A percentile compares a stretch with the other conserved stretches of the same genome.
Evolutionary conservation across 2,113 vertebrate genomes (phyloP).

Genomic region (Mesitornis unicolor): DNA sequence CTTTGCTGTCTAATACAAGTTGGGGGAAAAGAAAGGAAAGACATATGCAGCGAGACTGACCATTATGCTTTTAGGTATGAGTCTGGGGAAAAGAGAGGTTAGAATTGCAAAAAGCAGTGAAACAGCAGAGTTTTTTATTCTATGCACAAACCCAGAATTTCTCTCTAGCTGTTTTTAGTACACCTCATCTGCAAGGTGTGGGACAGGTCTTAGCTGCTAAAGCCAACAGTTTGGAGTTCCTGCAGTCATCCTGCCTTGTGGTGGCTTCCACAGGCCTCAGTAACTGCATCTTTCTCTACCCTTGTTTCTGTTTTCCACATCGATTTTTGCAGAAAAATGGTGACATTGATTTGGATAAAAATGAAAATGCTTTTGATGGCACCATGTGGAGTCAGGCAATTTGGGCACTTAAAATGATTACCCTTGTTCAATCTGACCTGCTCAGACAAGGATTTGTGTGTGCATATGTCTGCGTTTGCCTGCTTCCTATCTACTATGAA

Average conservation of each 20-base stretch:
- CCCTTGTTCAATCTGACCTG: not conserved
- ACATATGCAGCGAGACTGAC: not conserved
- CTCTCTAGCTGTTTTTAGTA: not conserved
- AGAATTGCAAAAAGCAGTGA: not conserved
- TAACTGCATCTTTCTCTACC: not conserved
- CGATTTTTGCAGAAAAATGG: constrained; percentile 2
- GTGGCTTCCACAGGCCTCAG: not conserved
- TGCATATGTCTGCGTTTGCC: not conserved
- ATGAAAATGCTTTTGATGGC: constrained; percentile 41
- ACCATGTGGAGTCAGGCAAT: constrained; percentile 27
- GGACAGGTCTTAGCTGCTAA: not conserved
- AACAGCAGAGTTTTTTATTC: not conserved
- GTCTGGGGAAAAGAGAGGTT: not conserved
- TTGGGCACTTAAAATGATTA: constrained; percentile 30
- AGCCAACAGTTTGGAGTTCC: not conserved
- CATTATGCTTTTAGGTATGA: not conserved
- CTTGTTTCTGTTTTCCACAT: not conserved
- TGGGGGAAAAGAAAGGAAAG: not conserved
- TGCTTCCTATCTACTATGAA: not conserved
- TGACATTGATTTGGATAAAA: constrained; percentile 56
- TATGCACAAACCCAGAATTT: not conserved
- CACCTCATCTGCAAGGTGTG: not conserved
- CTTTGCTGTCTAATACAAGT: not conserved
- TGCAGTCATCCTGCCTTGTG: not conserved
- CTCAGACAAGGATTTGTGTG: not conserved